Evolutionary conservation across 2,113 vertebrate genomes (phyloP), one percentile per base, ranked within the genome.

Genomic region (Xenotilapia leptura): DNA sequence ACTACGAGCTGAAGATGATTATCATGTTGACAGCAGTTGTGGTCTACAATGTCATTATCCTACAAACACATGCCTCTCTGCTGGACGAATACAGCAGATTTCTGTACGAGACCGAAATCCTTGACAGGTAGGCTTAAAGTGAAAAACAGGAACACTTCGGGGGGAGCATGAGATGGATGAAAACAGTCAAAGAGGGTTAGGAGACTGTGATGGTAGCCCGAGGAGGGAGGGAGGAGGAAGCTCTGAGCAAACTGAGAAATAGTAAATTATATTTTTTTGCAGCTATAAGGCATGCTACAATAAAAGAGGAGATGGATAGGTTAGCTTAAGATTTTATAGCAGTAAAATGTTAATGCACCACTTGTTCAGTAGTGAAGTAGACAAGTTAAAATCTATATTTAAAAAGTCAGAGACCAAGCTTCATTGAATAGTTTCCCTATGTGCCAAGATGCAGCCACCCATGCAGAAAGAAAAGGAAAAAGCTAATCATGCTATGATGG

Each of bases 1-100:
- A 99, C 94, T 99, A 99, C 1, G 98, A 99, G 93, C 92, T 99
- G 93, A 99, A 99, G 94, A 98, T 99, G 98, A 62, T 98, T 82
- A 98, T 98, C 93, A 99, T 99, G 98, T 90, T 98, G 94, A 96
- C 96, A 54, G 98, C 98, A 1, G 80, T 99, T 62, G 97, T 98
- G 93, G 96, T 95, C 88, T 99, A 99, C 96, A 99, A 98, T 83
- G 86, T 97, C 92, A 97, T 99, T 91, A 97, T 99, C 73, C 97
- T 99, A 7, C 97, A 99, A 92, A 99, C 97, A 5, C 98, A 99
- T 1, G 96, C 97, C 14, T 90, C 96, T 2, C 93, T 98, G 81
- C 97, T 99, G 91, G 98, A 99, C 17, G 96, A 97, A 75, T 99
- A 99, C 93, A 99, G 97, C 96, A 97, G 96, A 89, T 97, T 97